Conservation (phyloP, 2,888 invertebrate species). For the Horisme vitalbata region DNA sequence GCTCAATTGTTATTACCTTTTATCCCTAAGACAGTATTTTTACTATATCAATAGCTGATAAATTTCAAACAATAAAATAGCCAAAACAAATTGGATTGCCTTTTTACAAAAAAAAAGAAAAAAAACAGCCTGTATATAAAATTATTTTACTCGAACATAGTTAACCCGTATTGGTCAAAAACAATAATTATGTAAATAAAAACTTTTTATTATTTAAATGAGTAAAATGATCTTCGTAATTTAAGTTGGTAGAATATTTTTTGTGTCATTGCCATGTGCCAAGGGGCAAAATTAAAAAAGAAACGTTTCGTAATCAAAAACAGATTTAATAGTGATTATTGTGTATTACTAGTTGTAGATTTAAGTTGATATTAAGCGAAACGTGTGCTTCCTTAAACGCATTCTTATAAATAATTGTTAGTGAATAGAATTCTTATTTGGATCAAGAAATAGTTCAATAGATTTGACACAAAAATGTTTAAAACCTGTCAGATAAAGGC, state of each 20-base stretch:
- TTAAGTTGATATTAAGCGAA: conserved; percentile 59
- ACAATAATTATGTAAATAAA: conserved; percentile 49
- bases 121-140: conserved; percentile 6
- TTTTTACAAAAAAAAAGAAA: not conserved
- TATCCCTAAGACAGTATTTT: conserved; percentile 38
- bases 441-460: conserved; percentile 42
- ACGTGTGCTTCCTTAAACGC: conserved; percentile 72
- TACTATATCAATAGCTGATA: conserved; percentile 14
- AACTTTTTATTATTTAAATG: conserved; percentile 57
- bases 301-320: conserved; percentile 41
- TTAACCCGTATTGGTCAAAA: conserved; percentile 9
- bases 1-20: conserved; percentile 52
- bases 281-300: conserved; percentile 60
- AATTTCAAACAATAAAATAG: conserved; percentile 13
- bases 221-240: conserved; percentile 75
- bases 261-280: conserved; percentile 78
- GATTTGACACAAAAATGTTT: conserved; percentile 33
- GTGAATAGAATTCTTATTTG: conserved; percentile 27
- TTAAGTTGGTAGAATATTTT: conserved; percentile 50
- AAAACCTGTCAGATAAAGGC: conserved; percentile 36
- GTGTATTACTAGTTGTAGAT: conserved; percentile 63
- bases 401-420: conserved; percentile 29
- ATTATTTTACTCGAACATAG: not conserved
- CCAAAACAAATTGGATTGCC: not conserved
- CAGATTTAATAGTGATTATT: too few species aligned